Base-by-base conservation (phyloP, 1,140 invertebrate species). In the Orius insidiosus region DNA sequence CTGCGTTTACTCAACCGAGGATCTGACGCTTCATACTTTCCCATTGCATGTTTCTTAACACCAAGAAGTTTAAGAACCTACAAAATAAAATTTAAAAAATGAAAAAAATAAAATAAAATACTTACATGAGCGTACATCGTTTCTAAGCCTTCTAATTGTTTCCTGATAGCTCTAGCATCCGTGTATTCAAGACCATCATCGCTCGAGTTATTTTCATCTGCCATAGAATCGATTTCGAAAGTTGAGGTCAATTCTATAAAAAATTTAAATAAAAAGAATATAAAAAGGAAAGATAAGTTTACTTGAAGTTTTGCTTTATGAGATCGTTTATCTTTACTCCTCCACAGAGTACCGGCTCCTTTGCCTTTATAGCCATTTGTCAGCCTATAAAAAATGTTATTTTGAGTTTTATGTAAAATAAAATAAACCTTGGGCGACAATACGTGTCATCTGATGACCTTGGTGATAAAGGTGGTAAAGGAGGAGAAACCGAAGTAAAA, bases 101-200 rank as follows among this genome's bases (percentile, higher is more conserved):
- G 16, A 36, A 37, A 38, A 11, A n/a, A 5, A 46, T 5, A 16
- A 24, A 13, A 44, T 40, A 10, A 13, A 7, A 40, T 40, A 51
- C 45, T 54, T 56, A 74, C 75, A 63, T 81, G 75, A 7, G 76
- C 76, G 58, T 93, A 92, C 85, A 90, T 90, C 48, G 72, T 78
- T 68, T 92, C 86, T 7, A 93, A 67, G 1, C 83, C 82, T 56
- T 86, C 78, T 13, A 93, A 62, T 57, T 90, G 85, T 48, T 83
- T 76, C 37, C 83, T 68, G 24, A 88, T 85, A 2, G 78, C 76
- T 52, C 76, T 66, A 0, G 80, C 78, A 60, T 86, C 81, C 11
- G 78, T 78, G 1, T 78, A 78, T 31, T 76, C 82, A 9, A 80
- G 63, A 6, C 78, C 80, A 59, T 84, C 80, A 45, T 75, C 76